Evolutionary conservation across 2,113 vertebrate genomes (phyloP).

Genomic region (Ciconia maguari): DNA sequence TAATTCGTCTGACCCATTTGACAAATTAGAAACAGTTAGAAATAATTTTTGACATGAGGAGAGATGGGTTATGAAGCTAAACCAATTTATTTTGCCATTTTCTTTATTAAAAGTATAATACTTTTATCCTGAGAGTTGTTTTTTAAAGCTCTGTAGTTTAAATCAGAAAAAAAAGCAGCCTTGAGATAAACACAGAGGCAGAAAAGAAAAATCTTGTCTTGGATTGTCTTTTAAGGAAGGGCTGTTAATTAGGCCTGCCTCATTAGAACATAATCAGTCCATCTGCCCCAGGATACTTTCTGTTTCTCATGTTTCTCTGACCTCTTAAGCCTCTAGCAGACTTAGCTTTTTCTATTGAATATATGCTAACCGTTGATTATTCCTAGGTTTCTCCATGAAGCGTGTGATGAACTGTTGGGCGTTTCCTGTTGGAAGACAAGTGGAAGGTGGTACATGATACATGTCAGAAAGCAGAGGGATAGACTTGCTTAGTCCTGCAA

Average conservation of each 20-base stretch:
- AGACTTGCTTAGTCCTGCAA: not conserved
- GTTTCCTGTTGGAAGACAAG: not conserved
- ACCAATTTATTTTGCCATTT: not conserved
- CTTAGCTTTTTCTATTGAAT: not conserved
- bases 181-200: not conserved
- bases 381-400: not conserved
- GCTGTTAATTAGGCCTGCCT: not conserved
- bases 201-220: not conserved
- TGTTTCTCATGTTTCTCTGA: not conserved
- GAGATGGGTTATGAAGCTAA: not conserved
- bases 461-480: not conserved
- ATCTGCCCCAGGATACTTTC: not conserved
- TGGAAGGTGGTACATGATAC: not conserved
- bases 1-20: slow-evolving; percentile 19
- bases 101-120: not conserved
- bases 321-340: not conserved
- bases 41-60: slow-evolving; percentile 4
- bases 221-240: not conserved
- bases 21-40: slow-evolving; percentile 40
- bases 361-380: not conserved
- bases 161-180: not conserved
- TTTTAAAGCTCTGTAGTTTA: not conserved
- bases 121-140: not conserved
- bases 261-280: not conserved
- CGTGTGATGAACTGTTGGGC: not conserved